Evolutionary conservation across 2,797 vertebrate genomes (phyloP).

Genomic region (Alca torda): DNA sequence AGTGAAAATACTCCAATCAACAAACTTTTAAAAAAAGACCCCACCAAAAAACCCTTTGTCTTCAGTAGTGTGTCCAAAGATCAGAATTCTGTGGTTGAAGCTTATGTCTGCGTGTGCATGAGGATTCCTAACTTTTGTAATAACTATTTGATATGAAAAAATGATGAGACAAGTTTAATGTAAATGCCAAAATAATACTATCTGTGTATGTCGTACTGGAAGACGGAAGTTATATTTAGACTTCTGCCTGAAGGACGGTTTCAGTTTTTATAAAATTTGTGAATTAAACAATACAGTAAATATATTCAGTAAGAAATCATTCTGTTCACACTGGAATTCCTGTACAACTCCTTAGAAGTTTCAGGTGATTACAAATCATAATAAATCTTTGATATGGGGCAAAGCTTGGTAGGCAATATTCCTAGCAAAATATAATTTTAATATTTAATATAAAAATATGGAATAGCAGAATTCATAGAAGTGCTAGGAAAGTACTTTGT

Average conservation of each 20-base stretch:
- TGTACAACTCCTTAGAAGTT: background rate
- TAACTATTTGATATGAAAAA: background rate
- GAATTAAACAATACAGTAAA: background rate
- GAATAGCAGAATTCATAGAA: background rate
- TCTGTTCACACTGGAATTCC: background rate
- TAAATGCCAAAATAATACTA: background rate
- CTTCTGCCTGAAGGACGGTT: background rate
- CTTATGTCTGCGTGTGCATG: background rate
- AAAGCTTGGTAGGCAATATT: background rate
- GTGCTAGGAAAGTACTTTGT: background rate
- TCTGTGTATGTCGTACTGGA: background rate
- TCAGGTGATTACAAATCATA: background rate
- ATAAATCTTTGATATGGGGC: background rate
- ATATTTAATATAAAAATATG: background rate
- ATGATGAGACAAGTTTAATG: background rate
- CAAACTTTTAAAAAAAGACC: background rate
- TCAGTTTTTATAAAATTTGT: background rate
- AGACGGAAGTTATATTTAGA: background rate
- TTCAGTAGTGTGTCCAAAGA: background rate
- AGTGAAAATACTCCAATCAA: background rate
- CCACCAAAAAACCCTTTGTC: background rate
- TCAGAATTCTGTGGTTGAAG: background rate
- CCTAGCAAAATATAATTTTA: background rate
- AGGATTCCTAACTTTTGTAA: background rate
- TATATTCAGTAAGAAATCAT: background rate